Percentiles rank a stretch among this genome's conserved stretches.
These are phyloP conservation scores for Actias luna DNA, from an alignment of 2,888 invertebrate genomes.

Conservation along the genomic window DNA sequence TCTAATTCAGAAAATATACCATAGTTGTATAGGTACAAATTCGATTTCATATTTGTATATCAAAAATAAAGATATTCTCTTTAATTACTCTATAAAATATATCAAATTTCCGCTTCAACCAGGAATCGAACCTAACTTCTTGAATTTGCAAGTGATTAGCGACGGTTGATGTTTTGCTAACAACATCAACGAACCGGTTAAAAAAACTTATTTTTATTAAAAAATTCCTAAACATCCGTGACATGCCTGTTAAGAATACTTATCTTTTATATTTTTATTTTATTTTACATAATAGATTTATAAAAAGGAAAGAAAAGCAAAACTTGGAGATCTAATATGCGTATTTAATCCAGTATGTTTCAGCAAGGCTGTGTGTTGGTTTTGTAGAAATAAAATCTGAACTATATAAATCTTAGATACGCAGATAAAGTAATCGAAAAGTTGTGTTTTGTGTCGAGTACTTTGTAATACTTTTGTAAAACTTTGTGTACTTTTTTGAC, in stretches of 20 bases:
- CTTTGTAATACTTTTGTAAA: neutral
- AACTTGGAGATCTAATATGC: neutral
- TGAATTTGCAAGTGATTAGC: too few relatives aligned
- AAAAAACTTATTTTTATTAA: neutral
- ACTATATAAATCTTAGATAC: neutral
- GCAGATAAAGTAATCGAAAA: neutral
- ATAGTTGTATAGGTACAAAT: too few relatives aligned
- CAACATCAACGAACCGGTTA: neutral
- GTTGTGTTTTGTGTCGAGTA: slow-evolving; percentile 7
- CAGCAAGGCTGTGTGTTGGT: neutral
- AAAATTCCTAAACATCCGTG: neutral
- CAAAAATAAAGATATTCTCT: too few relatives aligned
- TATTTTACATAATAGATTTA: neutral
- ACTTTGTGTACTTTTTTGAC: neutral
- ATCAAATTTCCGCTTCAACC: too few relatives aligned
- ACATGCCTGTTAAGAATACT: neutral
- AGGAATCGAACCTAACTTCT: too few relatives aligned
- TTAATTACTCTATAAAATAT: too few relatives aligned
- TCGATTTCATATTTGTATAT: too few relatives aligned
- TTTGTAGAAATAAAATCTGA: neutral
- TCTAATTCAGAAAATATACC: too few relatives aligned
- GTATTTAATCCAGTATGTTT: neutral
- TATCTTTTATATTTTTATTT: neutral
- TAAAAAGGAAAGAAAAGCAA: neutral
- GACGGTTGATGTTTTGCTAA: too few relatives aligned